Evolutionary conservation across 2,797 vertebrate genomes (phyloP).

Genomic region (Phoeniculus purpureus): DNA sequence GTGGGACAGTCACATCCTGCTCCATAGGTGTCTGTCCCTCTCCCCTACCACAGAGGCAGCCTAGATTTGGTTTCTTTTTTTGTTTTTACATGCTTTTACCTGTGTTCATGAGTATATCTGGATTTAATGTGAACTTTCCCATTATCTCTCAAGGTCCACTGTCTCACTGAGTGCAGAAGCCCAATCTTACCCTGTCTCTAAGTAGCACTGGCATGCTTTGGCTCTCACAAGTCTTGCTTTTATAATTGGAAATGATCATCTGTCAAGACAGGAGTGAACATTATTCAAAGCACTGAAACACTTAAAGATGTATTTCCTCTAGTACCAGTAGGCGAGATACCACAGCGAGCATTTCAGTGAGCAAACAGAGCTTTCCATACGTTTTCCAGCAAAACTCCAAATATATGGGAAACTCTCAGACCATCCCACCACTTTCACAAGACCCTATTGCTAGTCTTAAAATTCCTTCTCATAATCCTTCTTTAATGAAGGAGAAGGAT

Average conservation of each 20-base stretch:
- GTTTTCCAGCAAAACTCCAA: background rate
- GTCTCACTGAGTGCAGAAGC: background rate
- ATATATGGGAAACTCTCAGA: background rate
- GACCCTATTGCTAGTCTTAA: background rate
- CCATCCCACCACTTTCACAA: background rate
- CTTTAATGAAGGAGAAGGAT: slow-evolving; percentile 12
- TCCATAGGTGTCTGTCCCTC: background rate
- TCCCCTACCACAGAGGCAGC: background rate
- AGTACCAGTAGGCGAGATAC: background rate
- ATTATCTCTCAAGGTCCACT: background rate
- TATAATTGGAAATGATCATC: background rate
- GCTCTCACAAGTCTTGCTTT: background rate
- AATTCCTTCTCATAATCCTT: background rate
- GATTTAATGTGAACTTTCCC: background rate
- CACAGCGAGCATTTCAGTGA: background rate
- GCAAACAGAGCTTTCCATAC: background rate
- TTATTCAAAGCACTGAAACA: background rate
- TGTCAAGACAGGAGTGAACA: background rate
- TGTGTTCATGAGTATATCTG: background rate
- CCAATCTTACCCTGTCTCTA: background rate
- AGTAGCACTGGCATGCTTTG: background rate
- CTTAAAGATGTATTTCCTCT: background rate
- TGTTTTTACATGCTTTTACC: background rate
- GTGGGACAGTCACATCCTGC: background rate
- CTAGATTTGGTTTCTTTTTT: background rate